These are phyloP conservation scores for Daubentonia madagascariensis DNA, from an alignment of 2,113 vertebrate species.

Conservation along the genomic window DNA sequence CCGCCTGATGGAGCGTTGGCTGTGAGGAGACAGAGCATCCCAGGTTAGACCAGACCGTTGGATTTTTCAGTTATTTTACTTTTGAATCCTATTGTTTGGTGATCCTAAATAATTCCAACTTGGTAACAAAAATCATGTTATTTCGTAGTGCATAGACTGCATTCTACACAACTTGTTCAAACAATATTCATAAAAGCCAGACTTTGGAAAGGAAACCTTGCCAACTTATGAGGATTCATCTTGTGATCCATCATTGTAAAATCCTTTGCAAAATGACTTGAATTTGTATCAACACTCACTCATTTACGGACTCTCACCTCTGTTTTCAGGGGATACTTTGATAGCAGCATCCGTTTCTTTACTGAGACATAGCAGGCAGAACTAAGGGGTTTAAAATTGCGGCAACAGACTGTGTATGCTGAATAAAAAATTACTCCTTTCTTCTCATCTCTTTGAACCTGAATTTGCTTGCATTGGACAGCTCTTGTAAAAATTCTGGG, in stretches of 20 bases:
- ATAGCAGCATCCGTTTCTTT: constrained; percentile 44
- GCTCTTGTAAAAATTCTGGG: constrained; percentile 41
- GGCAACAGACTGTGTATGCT: neutral
- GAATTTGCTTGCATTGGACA: neutral
- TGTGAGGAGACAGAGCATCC: constrained; percentile 98
- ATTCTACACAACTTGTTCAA: neutral
- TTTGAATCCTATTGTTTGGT: constrained; percentile 68
- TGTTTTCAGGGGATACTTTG: constrained; percentile 44
- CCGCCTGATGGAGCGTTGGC: constrained; percentile 95
- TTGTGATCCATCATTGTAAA: neutral
- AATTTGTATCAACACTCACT: constrained; percentile 28
- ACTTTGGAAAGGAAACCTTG: constrained; percentile 41
- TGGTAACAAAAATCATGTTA: constrained; percentile 40
- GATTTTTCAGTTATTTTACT: constrained; percentile 75
- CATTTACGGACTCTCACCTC: constrained; percentile 30
- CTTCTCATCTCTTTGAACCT: constrained; percentile 58
- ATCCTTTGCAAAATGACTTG: constrained; percentile 44
- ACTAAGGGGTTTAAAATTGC: neutral
- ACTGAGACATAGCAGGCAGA: neutral
- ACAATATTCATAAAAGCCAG: constrained; percentile 8
- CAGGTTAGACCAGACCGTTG: constrained; percentile 88
- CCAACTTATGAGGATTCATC: constrained; percentile 43
- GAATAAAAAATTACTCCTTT: constrained; percentile 27
- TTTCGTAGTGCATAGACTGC: neutral
- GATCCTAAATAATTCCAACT: constrained; percentile 48